Percentiles rank a stretch among this genome's conserved stretches.
These are phyloP conservation scores for Tursiops truncatus DNA, from an alignment of 2,113 vertebrate genomes.

Conservation along the genomic window DNA sequence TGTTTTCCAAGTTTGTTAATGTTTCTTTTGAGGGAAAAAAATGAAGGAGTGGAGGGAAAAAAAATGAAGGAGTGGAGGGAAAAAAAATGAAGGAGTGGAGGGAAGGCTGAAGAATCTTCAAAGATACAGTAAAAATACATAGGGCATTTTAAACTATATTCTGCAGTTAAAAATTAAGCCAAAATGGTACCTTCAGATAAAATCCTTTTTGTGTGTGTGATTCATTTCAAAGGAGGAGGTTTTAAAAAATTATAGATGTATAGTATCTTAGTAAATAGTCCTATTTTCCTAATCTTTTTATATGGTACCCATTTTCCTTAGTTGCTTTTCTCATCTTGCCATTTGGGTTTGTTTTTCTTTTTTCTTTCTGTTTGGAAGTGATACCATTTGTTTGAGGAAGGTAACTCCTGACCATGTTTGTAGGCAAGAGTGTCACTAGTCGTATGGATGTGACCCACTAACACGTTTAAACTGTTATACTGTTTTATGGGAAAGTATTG, in stretches of 20 bases:
- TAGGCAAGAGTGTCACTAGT: conserved; percentile 14
- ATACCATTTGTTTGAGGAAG: conserved; percentile 52
- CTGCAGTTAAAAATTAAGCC: conserved; percentile 11
- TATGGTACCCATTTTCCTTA: conserved; percentile 2
- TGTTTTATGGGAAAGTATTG: not conserved
- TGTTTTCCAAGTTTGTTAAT: conserved; percentile 45
- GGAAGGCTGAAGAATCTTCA: not conserved
- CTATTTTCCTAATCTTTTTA: not conserved
- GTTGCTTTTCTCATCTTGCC: conserved; percentile 26
- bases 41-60: not conserved
- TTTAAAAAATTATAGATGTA: not conserved
- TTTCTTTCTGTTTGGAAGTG: conserved; percentile 11
- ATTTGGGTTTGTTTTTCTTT: conserved; percentile 46
- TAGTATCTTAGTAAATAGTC: not conserved
- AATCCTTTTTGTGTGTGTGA: not conserved
- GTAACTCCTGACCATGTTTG: not conserved
- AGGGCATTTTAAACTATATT: conserved; percentile 12
- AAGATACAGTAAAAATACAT: not conserved
- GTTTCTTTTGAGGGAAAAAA: not conserved
- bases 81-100: not conserved
- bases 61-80: not conserved
- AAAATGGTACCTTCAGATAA: not conserved
- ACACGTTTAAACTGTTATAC: not conserved
- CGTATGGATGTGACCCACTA: conserved; percentile 28
- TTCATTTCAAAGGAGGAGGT: not conserved